Base-by-base conservation (phyloP, 2,797 vertebrate genomes). In the Cheracebus regulus region DNA sequence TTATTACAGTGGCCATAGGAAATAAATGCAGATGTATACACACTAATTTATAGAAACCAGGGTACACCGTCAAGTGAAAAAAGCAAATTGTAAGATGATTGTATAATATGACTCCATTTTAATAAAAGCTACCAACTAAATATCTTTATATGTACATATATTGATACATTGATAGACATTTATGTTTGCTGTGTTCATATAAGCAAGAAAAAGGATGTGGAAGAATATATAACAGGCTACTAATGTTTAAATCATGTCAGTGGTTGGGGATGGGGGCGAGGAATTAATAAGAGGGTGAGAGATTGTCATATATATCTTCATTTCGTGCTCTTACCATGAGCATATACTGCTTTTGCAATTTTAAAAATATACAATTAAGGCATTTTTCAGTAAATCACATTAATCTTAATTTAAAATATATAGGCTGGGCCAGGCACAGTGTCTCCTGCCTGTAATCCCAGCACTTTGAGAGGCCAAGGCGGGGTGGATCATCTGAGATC, bases 331-430 rank as follows among this genome's bases (percentile, higher is more conserved):
- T 87, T 91, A n/a, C 46, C 48, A 30, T 58, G 26, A 19, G 39
- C 14, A 81, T 39, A 75, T 55, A 70, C 55, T 95, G 75, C 33
- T 75, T 52, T 61, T 73, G 4, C 64, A 73, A 55, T 75, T 50
- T 89, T 72, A 93, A 95, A 90, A 73, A n/a, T 84, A 70, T 57
- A 78, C 39, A 24, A 3, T 44, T 48, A 94, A 52, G n/a, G 30
- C 13, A 46, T 36, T 82, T 84, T 86, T 80, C 41, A 80, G 7
- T 85, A 70, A 8, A 26, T 41, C 33, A 44, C 5, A 10, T 87
- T 91, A 90, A 75, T 58, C 67, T 55, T 82, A n/a, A 76, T 58
- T 76, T 41, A 92, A 75, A 88, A 82, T 72, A 39, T 89, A 28
- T 7, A 64, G 17, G n/a, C 33, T 64, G 12, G 17, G 30, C 64